Conservation (phyloP, 92 coral and sea anemone species). For the Phenganax marumi region DNA sequence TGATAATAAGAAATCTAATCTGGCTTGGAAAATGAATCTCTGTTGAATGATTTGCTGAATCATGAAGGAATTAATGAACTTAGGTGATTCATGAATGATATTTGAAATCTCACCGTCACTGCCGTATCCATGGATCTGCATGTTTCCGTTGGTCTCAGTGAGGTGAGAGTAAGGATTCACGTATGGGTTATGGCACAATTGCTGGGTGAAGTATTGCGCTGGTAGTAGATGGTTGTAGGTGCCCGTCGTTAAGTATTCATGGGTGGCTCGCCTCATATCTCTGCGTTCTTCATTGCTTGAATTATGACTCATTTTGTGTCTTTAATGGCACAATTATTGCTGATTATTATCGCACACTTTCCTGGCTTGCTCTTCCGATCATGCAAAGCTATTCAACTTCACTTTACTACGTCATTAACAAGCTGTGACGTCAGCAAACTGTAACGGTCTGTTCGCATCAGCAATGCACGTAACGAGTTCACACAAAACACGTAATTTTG, state of each 20-base stretch:
- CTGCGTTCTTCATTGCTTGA: conserved; percentile 17
- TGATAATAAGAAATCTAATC: no score
- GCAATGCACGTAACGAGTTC: conserved; percentile 3
- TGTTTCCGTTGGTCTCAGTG: conserved; percentile 30
- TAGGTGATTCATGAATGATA: not conserved
- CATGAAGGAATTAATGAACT: no score
- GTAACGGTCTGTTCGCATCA: conserved; percentile 21
- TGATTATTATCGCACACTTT: not conserved
- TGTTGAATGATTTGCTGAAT: not conserved
- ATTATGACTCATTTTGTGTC: conserved; percentile 22
- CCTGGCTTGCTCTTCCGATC: not conserved
- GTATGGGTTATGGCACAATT: conserved; percentile 27
- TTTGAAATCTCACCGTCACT: conserved; percentile 21
- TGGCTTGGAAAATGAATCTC: no score
- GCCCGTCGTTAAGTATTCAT: conserved; percentile 18
- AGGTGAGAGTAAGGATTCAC: conserved; percentile 43
- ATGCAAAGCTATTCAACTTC: not conserved
- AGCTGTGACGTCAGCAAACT: conserved; percentile 41
- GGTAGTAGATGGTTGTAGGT: conserved; percentile 23
- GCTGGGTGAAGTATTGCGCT: conserved; percentile 33
- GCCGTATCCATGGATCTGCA: conserved; percentile 36
- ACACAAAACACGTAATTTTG: not conserved
- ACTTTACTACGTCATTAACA: conserved; percentile 44
- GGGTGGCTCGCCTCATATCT: conserved; percentile 12
- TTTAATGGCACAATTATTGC: conserved; percentile 15